Percentiles rank a stretch among this genome's conserved stretches.
These are phyloP conservation scores for Rhinophrynus dorsalis DNA, from an alignment of 2,797 vertebrate genomes.

Conservation along the genomic window DNA sequence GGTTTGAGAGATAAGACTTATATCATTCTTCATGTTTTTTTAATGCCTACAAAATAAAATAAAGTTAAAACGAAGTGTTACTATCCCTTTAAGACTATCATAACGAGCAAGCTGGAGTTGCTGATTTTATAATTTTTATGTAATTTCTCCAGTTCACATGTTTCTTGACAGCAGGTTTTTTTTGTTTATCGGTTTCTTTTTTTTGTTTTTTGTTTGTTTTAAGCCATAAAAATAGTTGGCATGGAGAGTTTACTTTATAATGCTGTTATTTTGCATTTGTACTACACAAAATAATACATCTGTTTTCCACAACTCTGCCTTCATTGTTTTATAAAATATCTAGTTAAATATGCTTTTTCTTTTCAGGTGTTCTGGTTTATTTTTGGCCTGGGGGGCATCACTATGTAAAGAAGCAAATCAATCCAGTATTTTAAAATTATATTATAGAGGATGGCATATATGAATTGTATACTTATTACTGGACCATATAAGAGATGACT, in stretches of 20 bases:
- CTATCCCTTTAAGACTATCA: not conserved
- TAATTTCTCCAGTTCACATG: slow-evolving; percentile 28
- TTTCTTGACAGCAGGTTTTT: slow-evolving; percentile 5
- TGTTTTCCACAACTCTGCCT: slow-evolving; percentile 3
- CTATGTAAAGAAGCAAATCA: not conserved
- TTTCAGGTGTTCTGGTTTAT: not conserved
- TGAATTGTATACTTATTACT: too few species aligned
- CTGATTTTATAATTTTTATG: slow-evolving; percentile 31
- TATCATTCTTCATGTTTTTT: too few species aligned
- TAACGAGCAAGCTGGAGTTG: slow-evolving; percentile 32
- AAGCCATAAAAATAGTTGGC: not conserved
- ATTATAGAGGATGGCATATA: too few species aligned
- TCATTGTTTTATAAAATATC: slow-evolving; percentile 1
- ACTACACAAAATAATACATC: slow-evolving; percentile 20
- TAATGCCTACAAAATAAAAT: too few species aligned
- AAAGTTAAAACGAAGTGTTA: too few species aligned
- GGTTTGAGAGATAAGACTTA: too few species aligned
- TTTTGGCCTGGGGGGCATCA: not conserved
- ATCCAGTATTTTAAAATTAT: not conserved
- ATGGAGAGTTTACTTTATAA: slow-evolving; percentile 3
- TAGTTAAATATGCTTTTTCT: not conserved
- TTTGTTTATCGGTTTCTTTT: not conserved
- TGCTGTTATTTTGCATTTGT: not conserved
- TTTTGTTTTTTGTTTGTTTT: slow-evolving; percentile 5
- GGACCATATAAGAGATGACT: too few species aligned